These are phyloP conservation scores for Caretta caretta DNA, from an alignment of 2,113 vertebrate genomes.

Conservation along the genomic window DNA sequence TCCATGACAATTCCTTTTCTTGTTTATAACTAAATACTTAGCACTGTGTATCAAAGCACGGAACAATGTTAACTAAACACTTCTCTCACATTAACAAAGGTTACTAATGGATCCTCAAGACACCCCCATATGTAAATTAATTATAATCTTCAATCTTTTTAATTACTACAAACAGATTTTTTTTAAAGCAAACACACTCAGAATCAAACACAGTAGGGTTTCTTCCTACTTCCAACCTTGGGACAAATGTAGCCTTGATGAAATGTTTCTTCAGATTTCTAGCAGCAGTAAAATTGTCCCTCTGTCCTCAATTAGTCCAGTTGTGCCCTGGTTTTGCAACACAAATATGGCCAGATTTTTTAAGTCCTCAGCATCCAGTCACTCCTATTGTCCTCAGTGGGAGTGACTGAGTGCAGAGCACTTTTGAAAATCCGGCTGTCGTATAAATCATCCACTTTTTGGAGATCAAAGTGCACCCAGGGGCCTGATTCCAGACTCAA, in stretches of 20 bases:
- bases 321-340: not conserved
- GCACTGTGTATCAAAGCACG: not conserved
- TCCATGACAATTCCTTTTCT: not conserved
- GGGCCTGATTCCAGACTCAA: not conserved
- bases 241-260: not conserved
- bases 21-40: not conserved
- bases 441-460: not conserved
- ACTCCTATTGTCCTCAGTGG: not conserved
- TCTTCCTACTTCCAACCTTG: not conserved
- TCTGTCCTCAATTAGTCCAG: not conserved
- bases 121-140: not conserved
- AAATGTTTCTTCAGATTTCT: not conserved
- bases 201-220: not conserved
- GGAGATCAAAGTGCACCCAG: not conserved
- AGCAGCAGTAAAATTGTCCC: not conserved
- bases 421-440: not conserved
- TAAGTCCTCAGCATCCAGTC: not conserved
- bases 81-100: not conserved
- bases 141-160: not conserved
- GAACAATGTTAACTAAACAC: not conserved
- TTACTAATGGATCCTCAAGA: slow-evolving; percentile 20
- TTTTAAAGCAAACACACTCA: not conserved
- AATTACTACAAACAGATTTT: not conserved
- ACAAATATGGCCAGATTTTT: not conserved
- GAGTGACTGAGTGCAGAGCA: not conserved